Evolutionary conservation across 2,888 invertebrate genomes (phyloP).

Genomic region (Drosophila kuntzei): DNA sequence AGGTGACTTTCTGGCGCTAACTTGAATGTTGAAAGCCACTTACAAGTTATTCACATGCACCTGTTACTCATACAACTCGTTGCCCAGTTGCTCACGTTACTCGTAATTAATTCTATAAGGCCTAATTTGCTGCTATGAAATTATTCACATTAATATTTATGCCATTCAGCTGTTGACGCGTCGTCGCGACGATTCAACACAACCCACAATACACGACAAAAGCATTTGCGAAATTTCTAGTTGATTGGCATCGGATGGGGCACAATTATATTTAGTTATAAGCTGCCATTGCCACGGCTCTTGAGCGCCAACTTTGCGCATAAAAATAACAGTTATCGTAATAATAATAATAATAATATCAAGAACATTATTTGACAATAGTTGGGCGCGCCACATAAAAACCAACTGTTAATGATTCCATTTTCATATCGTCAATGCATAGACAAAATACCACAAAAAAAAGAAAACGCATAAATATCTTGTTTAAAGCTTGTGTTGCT

Average conservation of each 20-base stretch:
- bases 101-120: conserved; percentile 54
- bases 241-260: conserved; percentile 35
- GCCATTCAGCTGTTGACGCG: conserved; percentile 23
- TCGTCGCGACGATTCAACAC: background rate
- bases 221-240: conserved; percentile 16
- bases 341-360: conserved; percentile 48
- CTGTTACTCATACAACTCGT: conserved; percentile 64
- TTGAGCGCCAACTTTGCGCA: conserved; percentile 63
- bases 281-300: conserved; percentile 31
- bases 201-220: conserved; percentile 12
- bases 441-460: conserved; percentile 22
- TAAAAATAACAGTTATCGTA: conserved; percentile 63
- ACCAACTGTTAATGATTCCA: conserved; percentile 66
- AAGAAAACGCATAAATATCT: conserved; percentile 22
- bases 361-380: conserved; percentile 69
- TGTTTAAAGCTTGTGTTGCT: conserved; percentile 18
- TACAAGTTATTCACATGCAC: conserved; percentile 58
- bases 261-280: conserved; percentile 50
- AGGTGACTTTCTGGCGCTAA: conserved; percentile 36
- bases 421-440: conserved; percentile 57
- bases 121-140: conserved; percentile 41
- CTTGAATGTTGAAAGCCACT: conserved; percentile 69
- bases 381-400: conserved; percentile 70
- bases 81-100: conserved; percentile 24
- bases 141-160: conserved; percentile 40